Conservation (phyloP, 1,140 invertebrate genomes). For the Euschistus heros region DNA sequence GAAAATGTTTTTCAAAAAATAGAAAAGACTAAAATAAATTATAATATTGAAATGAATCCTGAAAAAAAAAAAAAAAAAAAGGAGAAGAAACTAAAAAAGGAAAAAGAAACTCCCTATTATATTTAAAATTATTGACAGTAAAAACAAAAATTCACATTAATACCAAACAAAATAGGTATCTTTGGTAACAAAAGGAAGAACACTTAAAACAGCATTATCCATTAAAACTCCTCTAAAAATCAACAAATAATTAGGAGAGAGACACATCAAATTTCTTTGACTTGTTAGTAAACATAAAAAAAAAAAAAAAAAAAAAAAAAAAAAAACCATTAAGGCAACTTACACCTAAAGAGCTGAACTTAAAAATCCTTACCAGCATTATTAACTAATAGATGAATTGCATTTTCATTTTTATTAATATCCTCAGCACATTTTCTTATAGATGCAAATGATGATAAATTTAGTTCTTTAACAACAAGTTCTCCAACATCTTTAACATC, state of each 20-base stretch:
- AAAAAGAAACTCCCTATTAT: background rate
- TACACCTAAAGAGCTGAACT: no score
- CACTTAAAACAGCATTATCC: no score
- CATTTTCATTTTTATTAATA: slow-evolving; percentile 45
- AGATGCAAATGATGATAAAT: slow-evolving; percentile 60
- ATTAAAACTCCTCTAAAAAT: no score
- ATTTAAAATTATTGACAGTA: background rate
- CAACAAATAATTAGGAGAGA: no score
- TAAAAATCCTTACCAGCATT: slow-evolving; percentile 51
- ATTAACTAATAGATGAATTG: slow-evolving; percentile 64
- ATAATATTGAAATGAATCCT: no score
- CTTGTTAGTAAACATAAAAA: no score
- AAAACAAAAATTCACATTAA: background rate
- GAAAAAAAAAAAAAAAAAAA: no score
- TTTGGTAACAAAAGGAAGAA: background rate
- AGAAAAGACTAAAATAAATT: no score
- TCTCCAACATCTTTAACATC: slow-evolving; percentile 42
- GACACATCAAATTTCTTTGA: background rate
- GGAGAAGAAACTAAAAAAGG: no score
- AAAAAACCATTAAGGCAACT: no score
- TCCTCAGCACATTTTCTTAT: slow-evolving; percentile 56
- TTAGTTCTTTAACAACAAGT: slow-evolving; percentile 48
- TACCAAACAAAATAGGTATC: background rate
- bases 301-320: no score
- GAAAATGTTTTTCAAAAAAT: no score